Base-by-base conservation (phyloP, 2,888 invertebrate species). In the Acrocyrtus sp. region DNA sequence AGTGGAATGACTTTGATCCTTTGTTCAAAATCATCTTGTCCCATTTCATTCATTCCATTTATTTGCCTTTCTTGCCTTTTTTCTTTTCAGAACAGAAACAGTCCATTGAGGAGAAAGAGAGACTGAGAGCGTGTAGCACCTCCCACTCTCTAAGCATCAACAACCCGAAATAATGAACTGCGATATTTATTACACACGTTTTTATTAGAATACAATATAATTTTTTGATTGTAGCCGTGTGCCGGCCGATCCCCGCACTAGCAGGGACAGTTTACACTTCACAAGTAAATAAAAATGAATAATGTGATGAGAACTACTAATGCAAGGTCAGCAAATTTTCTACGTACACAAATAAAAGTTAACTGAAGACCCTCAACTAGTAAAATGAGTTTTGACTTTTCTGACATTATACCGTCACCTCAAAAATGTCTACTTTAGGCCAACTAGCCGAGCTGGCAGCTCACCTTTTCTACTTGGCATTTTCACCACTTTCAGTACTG, bases 131-230 rank as follows among this genome's bases (percentile, higher is more conserved):
- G 27, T n/a, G 26, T 48, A 67, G 48, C 69, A 54, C 69, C 69
- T 69, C 69, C 54, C 53, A 47, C 61, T 69, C 61, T n/a, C n/a
- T 54, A 62, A 22, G 69, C 60, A 61, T 56, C 39, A 62, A 24
- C 61, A 53, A 69, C 45, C 21, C 19, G 22, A 60, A 61, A 68
- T 68, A 68, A 68, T 68, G 53, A 53, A 68, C 45, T 68, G 53
- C 67, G 51, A 43, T 45, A 58, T 29, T 41, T 48, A 34, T 54
- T 22, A 53, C 21, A 22, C 15, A 27, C 56, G 10, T 17, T 27
- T n/a, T 29, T 27, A 19, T 24, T 19, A 54, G 29, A 6, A 10
- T 29, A 41, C 56, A 39, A 27, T 27, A 17, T 48, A 41, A 66
- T 57, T 68, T 68, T 53, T 60, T 58, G 17, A 19, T 61, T 67